Evolutionary conservation across 2,888 invertebrate species (phyloP), one percentile per base, ranked within the genome.

Genomic region (Lochmaea capreae): DNA sequence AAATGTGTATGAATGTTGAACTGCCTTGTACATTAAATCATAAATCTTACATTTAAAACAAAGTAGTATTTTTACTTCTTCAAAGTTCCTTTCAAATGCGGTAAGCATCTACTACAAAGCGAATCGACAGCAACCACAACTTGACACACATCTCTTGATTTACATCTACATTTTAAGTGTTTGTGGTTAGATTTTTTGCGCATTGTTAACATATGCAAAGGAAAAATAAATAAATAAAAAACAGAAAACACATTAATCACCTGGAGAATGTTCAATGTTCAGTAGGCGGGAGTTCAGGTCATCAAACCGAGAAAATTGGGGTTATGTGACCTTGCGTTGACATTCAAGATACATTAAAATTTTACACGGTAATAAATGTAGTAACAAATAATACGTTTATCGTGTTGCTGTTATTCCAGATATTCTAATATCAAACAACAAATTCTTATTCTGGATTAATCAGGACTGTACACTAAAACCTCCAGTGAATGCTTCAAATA

Each of bases 221-320:
- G 6, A 39, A 65, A 65, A 65, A 43, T 69, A 63, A 62, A 71
- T 65, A 65, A 65, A 65, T 62, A 39, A 71, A 71, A 71, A 65
- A 65, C 39, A 42, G 18, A 71, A 65, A 71, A 71, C 71, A 71
- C 71, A 71, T 71, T 65, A 71, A 71, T 71, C 65, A 71, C 54
- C 9, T 58, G 16, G 11, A 46, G 57, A 46, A 65, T 52, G 58
- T 43, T 43, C 43, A 43, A 42, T 63, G 39, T 49, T 14, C 14
- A 52, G 71, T 65, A 43, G 65, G 71, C 71, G 65, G 22, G 10
- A 16, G 65, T 58, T 42, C 58, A 70, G 70, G 70, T 70, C 70
- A 65, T 65, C 39, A 63, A 46, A 71, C 62, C 39, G 16, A 62
- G 62, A 62, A 33, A 33, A 58, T 58, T 58, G 26, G 58, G 10